These are phyloP conservation scores for Myrmecophaga tridactyla DNA, from an alignment of 2,113 vertebrate species.

Conservation along the genomic window DNA sequence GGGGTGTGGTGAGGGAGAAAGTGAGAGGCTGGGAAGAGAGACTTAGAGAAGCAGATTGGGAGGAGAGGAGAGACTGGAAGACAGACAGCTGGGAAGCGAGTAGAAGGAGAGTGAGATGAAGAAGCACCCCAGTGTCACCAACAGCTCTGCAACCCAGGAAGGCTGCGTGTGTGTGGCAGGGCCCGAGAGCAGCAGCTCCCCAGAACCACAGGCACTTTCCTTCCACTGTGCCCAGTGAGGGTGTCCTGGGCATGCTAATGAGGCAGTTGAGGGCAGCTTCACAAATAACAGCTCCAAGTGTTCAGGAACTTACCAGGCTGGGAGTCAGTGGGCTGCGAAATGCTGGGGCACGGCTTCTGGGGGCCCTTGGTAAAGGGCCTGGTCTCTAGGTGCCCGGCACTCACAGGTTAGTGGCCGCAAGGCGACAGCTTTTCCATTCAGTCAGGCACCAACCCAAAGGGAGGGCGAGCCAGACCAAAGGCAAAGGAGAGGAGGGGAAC, in stretches of 20 bases:
- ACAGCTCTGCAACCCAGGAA: background rate
- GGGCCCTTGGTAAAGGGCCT: conserved; percentile 48
- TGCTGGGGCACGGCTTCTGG: conserved; percentile 60
- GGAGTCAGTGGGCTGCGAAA: conserved; percentile 62
- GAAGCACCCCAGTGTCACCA: background rate
- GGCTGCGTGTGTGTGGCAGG: conserved; percentile 7
- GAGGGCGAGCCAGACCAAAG: conserved; percentile 59
- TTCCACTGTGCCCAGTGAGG: conserved; percentile 15
- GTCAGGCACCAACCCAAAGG: conserved; percentile 62
- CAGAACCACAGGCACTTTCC: conserved; percentile 30
- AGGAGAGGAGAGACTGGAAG: background rate
- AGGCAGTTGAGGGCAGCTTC: conserved; percentile 54
- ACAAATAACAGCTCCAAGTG: conserved; percentile 65
- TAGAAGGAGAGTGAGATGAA: background rate
- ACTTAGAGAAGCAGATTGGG: background rate
- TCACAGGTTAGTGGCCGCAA: conserved; percentile 50
- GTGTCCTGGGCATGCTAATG: conserved; percentile 61
- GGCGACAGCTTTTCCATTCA: conserved; percentile 36
- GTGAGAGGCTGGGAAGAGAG: background rate
- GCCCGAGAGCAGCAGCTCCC: background rate
- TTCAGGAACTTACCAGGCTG: conserved; percentile 74
- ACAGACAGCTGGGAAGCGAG: background rate
- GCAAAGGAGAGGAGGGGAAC: conserved; percentile 72
- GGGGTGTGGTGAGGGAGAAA: background rate
- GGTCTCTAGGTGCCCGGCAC: conserved; percentile 43